These are phyloP conservation scores for Drosophila algonquin DNA, from an alignment of 2,888 invertebrate species.

Conservation along the genomic window DNA sequence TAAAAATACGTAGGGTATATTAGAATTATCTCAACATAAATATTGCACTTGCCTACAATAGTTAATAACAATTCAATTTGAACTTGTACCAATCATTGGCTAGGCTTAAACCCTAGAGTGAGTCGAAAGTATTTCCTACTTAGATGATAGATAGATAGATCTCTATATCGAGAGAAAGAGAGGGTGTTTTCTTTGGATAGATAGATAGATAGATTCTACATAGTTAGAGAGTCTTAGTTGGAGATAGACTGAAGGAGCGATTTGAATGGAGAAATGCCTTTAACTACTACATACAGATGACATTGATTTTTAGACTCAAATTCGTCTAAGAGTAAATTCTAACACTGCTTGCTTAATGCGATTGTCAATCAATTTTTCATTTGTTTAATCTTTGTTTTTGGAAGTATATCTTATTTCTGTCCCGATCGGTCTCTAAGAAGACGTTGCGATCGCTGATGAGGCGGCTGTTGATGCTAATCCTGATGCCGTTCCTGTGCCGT, in stretches of 20 bases:
- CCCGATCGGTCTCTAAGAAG: slow-evolving; percentile 24
- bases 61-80: slow-evolving; percentile 76
- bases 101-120: slow-evolving; percentile 44
- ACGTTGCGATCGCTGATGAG: slow-evolving; percentile 31
- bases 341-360: slow-evolving; percentile 66
- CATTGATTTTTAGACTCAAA: slow-evolving; percentile 44
- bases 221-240: slow-evolving; percentile 24
- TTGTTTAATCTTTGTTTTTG: slow-evolving; percentile 3
- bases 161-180: slow-evolving; percentile 6
- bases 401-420: background rate
- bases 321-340: slow-evolving; percentile 55
- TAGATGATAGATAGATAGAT: slow-evolving; percentile 27
- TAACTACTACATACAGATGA: slow-evolving; percentile 63
- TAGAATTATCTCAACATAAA: slow-evolving; percentile 59
- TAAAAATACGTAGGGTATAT: slow-evolving; percentile 71
- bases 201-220: slow-evolving; percentile 20
- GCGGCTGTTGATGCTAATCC: slow-evolving; percentile 26
- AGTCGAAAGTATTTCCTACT: slow-evolving; percentile 45
- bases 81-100: slow-evolving; percentile 60
- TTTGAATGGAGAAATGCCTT: slow-evolving; percentile 61
- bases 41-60: slow-evolving; percentile 73
- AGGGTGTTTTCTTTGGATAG: slow-evolving; percentile 8
- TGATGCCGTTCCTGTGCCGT: slow-evolving; percentile 26
- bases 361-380: slow-evolving; percentile 69
- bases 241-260: background rate